Conservation (phyloP, 2,888 invertebrate genomes). For the Calliopum simillimum region DNA sequence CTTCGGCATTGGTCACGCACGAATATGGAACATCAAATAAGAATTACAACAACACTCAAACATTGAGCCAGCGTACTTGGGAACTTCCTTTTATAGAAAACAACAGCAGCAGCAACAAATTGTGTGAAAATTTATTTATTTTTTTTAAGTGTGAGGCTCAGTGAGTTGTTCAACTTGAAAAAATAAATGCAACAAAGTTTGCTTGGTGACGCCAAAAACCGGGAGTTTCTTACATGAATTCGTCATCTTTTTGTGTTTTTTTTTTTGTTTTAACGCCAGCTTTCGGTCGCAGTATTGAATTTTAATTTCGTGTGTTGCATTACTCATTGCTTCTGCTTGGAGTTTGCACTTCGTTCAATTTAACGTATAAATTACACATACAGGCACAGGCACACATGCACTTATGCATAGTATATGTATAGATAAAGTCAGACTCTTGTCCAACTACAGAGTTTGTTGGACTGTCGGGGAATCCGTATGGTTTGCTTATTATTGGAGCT, state of each 20-base stretch:
- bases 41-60: slow-evolving; percentile 37
- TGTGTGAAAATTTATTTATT: slow-evolving; percentile 24
- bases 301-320: slow-evolving; percentile 27
- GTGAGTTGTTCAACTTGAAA: slow-evolving; percentile 4
- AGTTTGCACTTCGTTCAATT: slow-evolving; percentile 48
- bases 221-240: slow-evolving; percentile 11
- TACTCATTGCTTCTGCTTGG: slow-evolving; percentile 21
- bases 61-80: slow-evolving; percentile 40
- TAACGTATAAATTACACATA: slow-evolving; percentile 58
- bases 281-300: slow-evolving; percentile 1
- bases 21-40: slow-evolving; percentile 16
- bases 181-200: slow-evolving; percentile 1
- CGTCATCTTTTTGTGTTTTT: slow-evolving; percentile 25
- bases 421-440: too few species aligned
- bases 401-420: slow-evolving; percentile 3
- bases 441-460: too few species aligned
- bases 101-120: slow-evolving; percentile 9
- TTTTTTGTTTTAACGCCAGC: slow-evolving; percentile 9
- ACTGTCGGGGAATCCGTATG: too few species aligned
- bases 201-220: slow-evolving; percentile 9
- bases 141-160: not conserved
- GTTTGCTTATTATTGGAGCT: too few species aligned
- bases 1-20: slow-evolving; percentile 26
- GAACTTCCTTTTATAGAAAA: slow-evolving; percentile 31
- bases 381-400: slow-evolving; percentile 38